Base-by-base conservation (phyloP, 2,888 invertebrate species). In the Harmothoe impar region DNA sequence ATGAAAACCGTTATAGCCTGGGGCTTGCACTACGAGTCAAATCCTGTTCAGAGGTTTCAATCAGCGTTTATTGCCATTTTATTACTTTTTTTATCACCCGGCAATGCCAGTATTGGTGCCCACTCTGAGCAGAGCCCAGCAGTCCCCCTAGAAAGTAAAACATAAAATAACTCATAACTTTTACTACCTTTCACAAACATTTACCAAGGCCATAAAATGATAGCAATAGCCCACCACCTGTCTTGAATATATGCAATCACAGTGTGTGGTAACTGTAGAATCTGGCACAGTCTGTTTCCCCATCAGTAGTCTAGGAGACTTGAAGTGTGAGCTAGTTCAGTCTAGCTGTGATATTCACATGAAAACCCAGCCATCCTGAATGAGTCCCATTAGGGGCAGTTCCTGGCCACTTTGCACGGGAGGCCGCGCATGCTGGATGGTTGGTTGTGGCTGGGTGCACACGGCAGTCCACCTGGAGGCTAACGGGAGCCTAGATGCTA, bases 181-280 rank as follows among this genome's bases (percentile, higher is more conserved):
- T 62, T 62, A 62, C 62, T 43, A 62, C 23, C 62, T 62, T n/a
- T n/a, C 62, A 62, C 62, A 62, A 62, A 62, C n/a, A 62, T 62
- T 62, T 62, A 62, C 12, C 43, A 12, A n/a, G 62, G 23, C 62
- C 62, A 62, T 62, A 62, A 62, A 62, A 62, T 62, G n/a, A 62
- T 62, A 62, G 1, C 62, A 62, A 12, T 7, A 7, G 62, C 3
- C 20, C 12, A n/a, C 62, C 62, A 62, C 23, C n/a, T 20, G 62
- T 62, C 62, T n/a, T 20, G 20, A 62, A n/a, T n/a, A 20, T 62
- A 62, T n/a, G n/a, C 23, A 62, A n/a, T 15, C 62, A 62, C n/a
- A 62, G 0, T 62, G 12, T 5, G 62, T n/a, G 7, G 7, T n/a
- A 62, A n/a, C 62, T 62, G 62, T 3, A n/a, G 15, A n/a, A 20